Base-by-base conservation (phyloP, 2,113 vertebrate genomes). In the Lamprologus ornatipinnis region DNA sequence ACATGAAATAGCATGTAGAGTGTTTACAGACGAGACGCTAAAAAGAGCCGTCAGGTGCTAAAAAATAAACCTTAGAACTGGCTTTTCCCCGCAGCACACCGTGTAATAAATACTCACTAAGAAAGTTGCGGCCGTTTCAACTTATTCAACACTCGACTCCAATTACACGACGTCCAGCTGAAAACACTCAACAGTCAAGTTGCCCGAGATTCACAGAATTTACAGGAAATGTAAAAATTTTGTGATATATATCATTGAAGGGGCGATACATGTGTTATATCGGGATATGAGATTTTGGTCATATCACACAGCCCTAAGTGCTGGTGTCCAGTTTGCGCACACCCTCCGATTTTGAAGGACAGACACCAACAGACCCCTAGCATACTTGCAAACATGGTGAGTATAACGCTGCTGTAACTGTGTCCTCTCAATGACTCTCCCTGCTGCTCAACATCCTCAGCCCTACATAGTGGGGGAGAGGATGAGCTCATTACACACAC, bases 401-500 rank as follows among this genome's bases (percentile, higher is more conserved):
- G 42, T 31, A 19, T 31, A 49, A 49, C 23, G 14, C 68, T 31
- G 9, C 9, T 19, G 23, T 78, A 78, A 78, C 42, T 78, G 82
- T 83, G 87, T 89, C 91, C 89, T 94, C 88, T 93, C 85, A 37
- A 28, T 90, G 90, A 93, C 91, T 87, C 75, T 88, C 58, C 93
- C 88, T 89, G 91, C 93, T 93, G 94, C 70, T 92, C 53, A 87
- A 91, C 85, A 89, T 92, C 89, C 83, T 88, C 75, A 75, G 85
- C 42, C 37, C n/a, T 85, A 81, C 87, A 87, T 89, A 26, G 83
- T 78, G 54, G 89, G 87, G 81, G 80, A 87, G 60, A 84, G 63
- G 85, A 92, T 92, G 93, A 90, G 91, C 89, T 95, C 89, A 94
- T 93, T 81, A 85, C 75, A 89, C 87, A 85, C 73, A 89, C 85